Percentiles rank a stretch among this genome's conserved stretches.
Evolutionary conservation across 1,140 invertebrate genomes (phyloP).

Genomic region (Meloidogyne floridensis): DNA sequence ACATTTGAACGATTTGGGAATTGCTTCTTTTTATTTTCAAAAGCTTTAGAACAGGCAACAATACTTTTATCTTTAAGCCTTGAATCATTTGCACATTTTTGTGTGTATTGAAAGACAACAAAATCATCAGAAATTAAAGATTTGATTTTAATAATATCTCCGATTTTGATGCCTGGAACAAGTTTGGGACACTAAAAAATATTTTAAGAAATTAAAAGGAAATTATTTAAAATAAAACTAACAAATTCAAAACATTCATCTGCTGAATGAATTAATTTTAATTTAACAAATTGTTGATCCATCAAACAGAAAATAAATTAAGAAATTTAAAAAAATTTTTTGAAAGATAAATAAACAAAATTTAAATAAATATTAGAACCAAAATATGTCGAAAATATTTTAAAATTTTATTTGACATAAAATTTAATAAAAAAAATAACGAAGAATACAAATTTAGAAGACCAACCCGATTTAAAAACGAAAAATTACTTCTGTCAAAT

Average conservation of each 20-base stretch:
- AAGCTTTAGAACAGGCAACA: constrained; percentile 39
- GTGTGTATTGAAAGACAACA: constrained; percentile 44
- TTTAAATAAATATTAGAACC: too few species aligned
- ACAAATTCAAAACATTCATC: constrained; percentile 42
- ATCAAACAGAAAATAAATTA: neutral
- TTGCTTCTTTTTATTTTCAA: constrained; percentile 39
- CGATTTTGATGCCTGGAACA: constrained; percentile 31
- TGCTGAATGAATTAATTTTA: constrained; percentile 39
- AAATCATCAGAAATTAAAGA: constrained; percentile 28
- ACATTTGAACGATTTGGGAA: constrained; percentile 46
- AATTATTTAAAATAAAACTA: neutral
- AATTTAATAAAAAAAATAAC: too few species aligned
- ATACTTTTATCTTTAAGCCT: constrained; percentile 40
- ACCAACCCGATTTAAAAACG: too few species aligned
- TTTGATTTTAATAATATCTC: constrained; percentile 30
- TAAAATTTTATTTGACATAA: too few species aligned
- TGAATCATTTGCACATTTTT: constrained; percentile 33
- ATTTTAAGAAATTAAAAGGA: neutral
- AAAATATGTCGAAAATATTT: too few species aligned
- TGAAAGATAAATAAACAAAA: neutral
- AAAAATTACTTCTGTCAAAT: too few species aligned
- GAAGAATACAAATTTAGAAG: too few species aligned
- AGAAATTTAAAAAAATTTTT: neutral
- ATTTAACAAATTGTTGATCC: constrained; percentile 21
- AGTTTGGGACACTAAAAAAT: constrained; percentile 33